phyloP scores from a whole-genome alignment of 2,797 vertebrate species.

The Arctocebus calabarensis region DNA sequence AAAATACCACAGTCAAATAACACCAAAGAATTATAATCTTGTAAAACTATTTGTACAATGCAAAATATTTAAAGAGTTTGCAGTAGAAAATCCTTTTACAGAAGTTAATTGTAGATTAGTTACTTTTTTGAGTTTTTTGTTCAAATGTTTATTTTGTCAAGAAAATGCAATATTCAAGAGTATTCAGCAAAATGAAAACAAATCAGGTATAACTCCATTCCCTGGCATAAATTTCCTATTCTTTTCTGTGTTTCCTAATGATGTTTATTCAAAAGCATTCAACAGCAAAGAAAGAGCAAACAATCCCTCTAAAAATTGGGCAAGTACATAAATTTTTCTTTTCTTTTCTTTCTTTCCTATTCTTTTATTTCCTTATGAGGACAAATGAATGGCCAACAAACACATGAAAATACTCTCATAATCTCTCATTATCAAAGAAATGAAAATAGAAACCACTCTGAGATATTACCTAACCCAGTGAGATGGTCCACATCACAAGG shows the following conservation, averaged over 20 bases:
- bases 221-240: neutral
- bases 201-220: conserved; percentile 20
- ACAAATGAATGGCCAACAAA: too few species aligned
- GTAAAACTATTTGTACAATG: neutral
- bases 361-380: too few species aligned
- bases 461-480: too few species aligned
- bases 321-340: too few species aligned
- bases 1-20: conserved; percentile 1
- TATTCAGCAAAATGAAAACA: conserved; percentile 55
- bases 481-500: too few species aligned
- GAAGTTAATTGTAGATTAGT: neutral
- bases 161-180: conserved; percentile 45
- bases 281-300: too few species aligned
- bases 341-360: too few species aligned
- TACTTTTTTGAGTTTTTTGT: neutral
- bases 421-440: too few species aligned
- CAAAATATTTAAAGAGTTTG: conserved; percentile 32
- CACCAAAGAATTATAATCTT: neutral
- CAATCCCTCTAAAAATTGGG: too few species aligned
- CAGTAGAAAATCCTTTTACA: conserved; percentile 11
- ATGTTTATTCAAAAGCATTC: conserved; percentile 34
- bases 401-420: too few species aligned
- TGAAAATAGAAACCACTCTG: too few species aligned
- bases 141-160: neutral
- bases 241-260: neutral